Conservation (phyloP, 2,797 vertebrate genomes). For the Eulemur albifrons region DNA sequence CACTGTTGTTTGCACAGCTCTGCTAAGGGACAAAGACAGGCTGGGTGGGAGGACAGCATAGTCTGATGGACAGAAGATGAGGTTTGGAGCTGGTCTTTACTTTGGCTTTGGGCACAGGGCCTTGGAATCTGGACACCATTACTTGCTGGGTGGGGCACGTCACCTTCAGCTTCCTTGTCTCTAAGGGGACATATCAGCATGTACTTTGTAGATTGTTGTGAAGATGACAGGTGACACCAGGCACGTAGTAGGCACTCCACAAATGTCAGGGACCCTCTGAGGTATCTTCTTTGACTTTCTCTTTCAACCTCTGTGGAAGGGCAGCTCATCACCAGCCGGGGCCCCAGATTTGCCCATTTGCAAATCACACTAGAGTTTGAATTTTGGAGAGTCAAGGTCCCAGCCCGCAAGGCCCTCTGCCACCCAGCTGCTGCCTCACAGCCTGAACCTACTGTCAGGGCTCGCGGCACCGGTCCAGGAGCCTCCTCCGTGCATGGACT, state of each 20-base stretch:
- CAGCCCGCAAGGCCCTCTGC: neutral
- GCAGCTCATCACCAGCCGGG: accelerated
- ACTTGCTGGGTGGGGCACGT: neutral
- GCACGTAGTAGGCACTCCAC: neutral
- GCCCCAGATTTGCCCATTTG: neutral
- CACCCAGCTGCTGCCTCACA: neutral
- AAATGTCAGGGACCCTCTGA: neutral
- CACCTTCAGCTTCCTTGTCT: neutral
- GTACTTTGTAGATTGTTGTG: neutral
- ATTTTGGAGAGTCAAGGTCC: neutral
- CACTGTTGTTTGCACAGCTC: neutral
- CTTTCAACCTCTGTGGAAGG: accelerated
- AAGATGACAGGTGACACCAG: neutral
- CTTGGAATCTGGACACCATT: neutral
- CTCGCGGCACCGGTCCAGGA: neutral
- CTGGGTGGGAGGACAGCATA: accelerated
- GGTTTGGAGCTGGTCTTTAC: neutral
- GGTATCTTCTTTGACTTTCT: neutral
- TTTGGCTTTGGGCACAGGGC: neutral
- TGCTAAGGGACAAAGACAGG: neutral
- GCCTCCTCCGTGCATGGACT: too few species aligned
- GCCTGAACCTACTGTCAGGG: neutral
- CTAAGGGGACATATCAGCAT: too few species aligned
- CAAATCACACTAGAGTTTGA: neutral
- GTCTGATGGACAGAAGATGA: neutral